Conservation (phyloP, 2,113 vertebrate genomes). For the Macrotis lagotis region DNA sequence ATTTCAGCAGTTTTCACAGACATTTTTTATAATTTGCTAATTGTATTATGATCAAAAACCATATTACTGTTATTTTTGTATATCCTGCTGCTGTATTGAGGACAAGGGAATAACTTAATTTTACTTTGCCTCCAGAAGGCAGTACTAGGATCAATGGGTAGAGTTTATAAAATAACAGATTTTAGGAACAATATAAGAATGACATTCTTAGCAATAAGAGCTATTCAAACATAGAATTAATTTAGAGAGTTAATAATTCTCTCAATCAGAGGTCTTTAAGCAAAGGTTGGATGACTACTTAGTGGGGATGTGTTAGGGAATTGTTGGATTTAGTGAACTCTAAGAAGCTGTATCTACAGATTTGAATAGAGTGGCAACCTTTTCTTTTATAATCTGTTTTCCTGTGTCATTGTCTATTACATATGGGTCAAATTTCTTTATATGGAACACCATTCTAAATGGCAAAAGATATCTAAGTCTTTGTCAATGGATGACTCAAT, state of each 20-base stretch:
- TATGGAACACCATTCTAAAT: not conserved
- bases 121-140: conserved; percentile 66
- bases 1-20: conserved; percentile 62
- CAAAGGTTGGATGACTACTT: not conserved
- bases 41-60: not conserved
- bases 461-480: not conserved
- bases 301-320: not conserved
- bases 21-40: conserved; percentile 79
- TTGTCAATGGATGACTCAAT: not conserved
- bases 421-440: conserved; percentile 74
- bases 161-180: not conserved
- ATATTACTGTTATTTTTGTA: not conserved
- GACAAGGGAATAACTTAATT: conserved; percentile 59
- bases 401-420: conserved; percentile 78
- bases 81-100: not conserved
- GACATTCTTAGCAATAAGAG: not conserved
- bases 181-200: not conserved
- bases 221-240: not conserved
- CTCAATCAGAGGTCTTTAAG: not conserved
- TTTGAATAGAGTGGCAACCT: conserved; percentile 73
- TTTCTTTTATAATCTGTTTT: conserved; percentile 70
- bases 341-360: conserved; percentile 71
- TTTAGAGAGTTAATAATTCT: not conserved
- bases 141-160: not conserved
- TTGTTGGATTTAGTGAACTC: not conserved